A percentile compares a stretch with the other conserved stretches of the same genome.
Conservation (phyloP, 2,888 invertebrate genomes). For the Podotricha telesiphe region DNA sequence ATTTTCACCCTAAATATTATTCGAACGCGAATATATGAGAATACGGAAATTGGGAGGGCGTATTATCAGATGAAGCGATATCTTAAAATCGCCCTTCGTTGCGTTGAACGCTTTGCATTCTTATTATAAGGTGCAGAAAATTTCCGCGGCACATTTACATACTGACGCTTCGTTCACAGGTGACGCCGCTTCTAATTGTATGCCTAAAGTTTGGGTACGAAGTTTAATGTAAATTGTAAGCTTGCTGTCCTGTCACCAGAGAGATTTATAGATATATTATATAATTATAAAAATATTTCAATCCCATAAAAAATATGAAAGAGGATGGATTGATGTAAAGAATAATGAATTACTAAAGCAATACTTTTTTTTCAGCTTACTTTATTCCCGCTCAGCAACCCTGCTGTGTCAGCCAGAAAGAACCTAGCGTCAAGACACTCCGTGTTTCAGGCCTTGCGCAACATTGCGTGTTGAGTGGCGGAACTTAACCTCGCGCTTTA, state of each 20-base stretch:
- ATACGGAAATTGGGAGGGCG: slow-evolving; percentile 76
- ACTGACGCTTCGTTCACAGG: slow-evolving; percentile 72
- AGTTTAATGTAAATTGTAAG: slow-evolving; percentile 68
- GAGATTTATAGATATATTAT: not conserved
- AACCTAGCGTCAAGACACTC: too few species aligned
- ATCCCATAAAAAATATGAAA: too few species aligned
- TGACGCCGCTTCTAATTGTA: slow-evolving; percentile 78
- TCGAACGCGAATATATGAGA: slow-evolving; percentile 69
- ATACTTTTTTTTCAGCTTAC: too few species aligned
- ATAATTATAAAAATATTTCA: not conserved
- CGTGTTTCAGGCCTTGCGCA: too few species aligned
- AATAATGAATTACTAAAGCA: too few species aligned
- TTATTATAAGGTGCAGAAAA: slow-evolving; percentile 78
- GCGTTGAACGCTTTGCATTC: slow-evolving; percentile 61
- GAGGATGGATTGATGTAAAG: too few species aligned
- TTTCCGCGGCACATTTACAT: slow-evolving; percentile 74
- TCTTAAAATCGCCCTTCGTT: slow-evolving; percentile 60
- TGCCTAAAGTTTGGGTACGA: slow-evolving; percentile 69
- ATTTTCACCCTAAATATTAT: slow-evolving; percentile 79
- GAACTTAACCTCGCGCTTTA: too few species aligned
- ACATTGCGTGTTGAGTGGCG: too few species aligned
- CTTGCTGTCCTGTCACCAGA: slow-evolving; percentile 4
- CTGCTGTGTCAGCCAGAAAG: too few species aligned
- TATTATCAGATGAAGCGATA: slow-evolving; percentile 75
- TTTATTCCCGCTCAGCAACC: too few species aligned